Conservation (phyloP, 2,113 vertebrate species). For the Centropristis striata region DNA sequence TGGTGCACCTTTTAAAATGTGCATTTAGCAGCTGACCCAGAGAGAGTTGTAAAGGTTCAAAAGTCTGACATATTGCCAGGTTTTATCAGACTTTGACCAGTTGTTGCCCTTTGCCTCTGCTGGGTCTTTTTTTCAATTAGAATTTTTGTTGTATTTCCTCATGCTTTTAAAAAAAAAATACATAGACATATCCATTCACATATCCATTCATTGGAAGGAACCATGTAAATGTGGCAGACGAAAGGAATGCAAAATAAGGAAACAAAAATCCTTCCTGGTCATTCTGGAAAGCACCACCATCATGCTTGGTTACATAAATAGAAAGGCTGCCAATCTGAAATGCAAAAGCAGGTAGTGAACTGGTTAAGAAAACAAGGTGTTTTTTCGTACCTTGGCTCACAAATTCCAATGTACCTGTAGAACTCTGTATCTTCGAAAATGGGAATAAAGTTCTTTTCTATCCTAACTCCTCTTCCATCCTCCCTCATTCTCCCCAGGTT, state of each 20-base stretch:
- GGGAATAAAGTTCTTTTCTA: no score
- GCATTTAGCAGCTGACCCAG: background rate
- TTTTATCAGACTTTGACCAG: background rate
- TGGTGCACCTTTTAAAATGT: background rate
- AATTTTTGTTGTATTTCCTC: conserved; percentile 13
- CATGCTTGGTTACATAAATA: conserved; percentile 17
- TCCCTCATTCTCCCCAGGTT: conserved; percentile 79
- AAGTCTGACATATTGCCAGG: background rate
- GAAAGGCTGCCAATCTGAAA: background rate
- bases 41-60: background rate
- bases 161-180: background rate
- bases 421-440: no score
- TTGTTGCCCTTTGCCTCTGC: background rate
- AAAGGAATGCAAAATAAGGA: conserved; percentile 32
- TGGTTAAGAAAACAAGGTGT: background rate
- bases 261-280: conserved; percentile 32
- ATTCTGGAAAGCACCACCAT: conserved; percentile 55
- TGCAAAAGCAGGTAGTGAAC: background rate
- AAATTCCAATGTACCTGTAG: no score
- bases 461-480: conserved; percentile 2
- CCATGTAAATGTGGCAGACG: background rate
- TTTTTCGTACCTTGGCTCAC: no score
- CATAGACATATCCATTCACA: no score
- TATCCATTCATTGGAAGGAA: background rate
- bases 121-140: background rate